phyloP scores from a whole-genome alignment of 1,140 invertebrate genomes.

The Magallana ariakensis region DNA sequence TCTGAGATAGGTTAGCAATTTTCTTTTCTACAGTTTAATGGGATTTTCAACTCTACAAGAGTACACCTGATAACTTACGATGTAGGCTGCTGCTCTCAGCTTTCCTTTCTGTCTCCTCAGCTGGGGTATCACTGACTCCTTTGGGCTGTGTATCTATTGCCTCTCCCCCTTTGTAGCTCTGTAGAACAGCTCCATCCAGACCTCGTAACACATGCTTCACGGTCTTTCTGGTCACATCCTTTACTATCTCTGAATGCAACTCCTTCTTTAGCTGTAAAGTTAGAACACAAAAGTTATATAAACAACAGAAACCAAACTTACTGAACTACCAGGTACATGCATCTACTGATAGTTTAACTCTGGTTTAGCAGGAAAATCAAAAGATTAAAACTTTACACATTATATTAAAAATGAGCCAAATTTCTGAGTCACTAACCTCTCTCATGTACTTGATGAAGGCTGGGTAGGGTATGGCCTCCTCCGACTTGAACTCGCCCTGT shows the following conservation, averaged over 20 bases:
- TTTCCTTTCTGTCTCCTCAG: not conserved
- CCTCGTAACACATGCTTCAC: conserved; percentile 71
- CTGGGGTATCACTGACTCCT: conserved; percentile 5
- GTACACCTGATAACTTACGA: not conserved
- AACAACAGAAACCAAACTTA: not conserved
- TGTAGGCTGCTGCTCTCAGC: not conserved
- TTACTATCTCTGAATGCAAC: conserved; percentile 66
- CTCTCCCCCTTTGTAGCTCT: conserved; percentile 57
- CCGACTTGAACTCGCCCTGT: conserved; percentile 49
- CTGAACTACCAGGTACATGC: not conserved
- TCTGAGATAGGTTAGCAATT: not conserved
- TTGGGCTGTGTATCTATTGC: conserved; percentile 15
- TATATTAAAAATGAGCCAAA: too few species aligned
- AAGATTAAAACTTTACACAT: too few species aligned
- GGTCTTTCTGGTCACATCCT: conserved; percentile 70
- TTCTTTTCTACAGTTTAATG: not conserved
- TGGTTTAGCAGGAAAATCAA: not conserved
- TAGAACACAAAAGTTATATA: not conserved
- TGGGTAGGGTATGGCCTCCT: conserved; percentile 52
- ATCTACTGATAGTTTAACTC: not conserved
- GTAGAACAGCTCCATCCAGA: conserved; percentile 67
- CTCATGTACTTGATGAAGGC: conserved; percentile 68
- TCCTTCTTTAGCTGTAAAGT: conserved; percentile 67
- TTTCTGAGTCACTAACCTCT: conserved; percentile 50
- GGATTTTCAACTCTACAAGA: not conserved